phyloP scores from a whole-genome alignment of 2,888 invertebrate genomes.

The Aleiodes leptofemur region DNA sequence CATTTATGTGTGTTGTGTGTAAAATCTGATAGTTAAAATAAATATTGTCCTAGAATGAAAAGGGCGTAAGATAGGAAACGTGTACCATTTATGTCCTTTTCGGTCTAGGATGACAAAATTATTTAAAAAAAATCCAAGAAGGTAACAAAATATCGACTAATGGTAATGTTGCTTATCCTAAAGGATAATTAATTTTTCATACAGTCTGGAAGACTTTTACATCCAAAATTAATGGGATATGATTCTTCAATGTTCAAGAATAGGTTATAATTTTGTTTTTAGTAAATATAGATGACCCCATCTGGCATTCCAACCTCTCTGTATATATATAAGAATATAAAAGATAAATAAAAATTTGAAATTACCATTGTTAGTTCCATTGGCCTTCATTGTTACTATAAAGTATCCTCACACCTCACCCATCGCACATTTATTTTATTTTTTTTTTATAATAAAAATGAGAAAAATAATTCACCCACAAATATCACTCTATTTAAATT shows the following conservation, averaged over 20 bases:
- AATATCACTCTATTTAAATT: constrained; percentile 17
- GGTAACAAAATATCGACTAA: too few relatives aligned
- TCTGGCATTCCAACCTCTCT: neutral
- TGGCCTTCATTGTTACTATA: constrained; percentile 72
- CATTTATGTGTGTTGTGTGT: too few relatives aligned
- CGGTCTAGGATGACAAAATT: too few relatives aligned
- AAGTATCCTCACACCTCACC: constrained; percentile 66
- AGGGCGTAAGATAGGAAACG: too few relatives aligned
- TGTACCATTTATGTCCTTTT: too few relatives aligned
- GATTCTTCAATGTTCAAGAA: neutral
- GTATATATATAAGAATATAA: neutral
- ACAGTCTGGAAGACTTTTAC: too few relatives aligned
- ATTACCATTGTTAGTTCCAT: constrained; percentile 75
- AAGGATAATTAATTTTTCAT: neutral
- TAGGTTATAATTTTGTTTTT: constrained; percentile 20
- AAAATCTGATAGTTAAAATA: neutral
- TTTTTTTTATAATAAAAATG: constrained; percentile 24
- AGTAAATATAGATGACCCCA: constrained; percentile 1
- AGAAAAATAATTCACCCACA: constrained; percentile 37
- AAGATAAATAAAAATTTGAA: constrained; percentile 50
- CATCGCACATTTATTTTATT: constrained; percentile 52
- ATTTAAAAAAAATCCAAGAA: neutral
- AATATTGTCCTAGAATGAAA: too few relatives aligned
- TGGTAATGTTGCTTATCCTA: too few relatives aligned
- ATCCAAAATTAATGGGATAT: neutral